Evolutionary conservation across 1,140 invertebrate species (phyloP).

Genomic region (Leptinotarsa texana): DNA sequence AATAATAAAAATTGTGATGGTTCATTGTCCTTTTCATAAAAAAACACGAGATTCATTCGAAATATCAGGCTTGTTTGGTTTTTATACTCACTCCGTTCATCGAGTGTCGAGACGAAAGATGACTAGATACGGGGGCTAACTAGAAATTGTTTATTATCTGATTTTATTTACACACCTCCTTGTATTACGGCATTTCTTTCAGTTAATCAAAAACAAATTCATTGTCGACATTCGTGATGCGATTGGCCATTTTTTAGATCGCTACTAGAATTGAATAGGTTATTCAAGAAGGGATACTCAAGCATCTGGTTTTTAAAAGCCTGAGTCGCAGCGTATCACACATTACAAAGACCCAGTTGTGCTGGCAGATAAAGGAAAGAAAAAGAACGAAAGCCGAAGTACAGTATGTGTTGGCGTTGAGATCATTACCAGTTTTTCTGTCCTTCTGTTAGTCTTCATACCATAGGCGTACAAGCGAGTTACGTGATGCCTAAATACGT

Average conservation of each 20-base stretch:
- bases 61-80: too few species aligned
- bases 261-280: constrained; percentile 20
- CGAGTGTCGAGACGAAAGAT: too few species aligned
- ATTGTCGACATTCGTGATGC: not conserved
- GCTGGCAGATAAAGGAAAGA: constrained; percentile 2
- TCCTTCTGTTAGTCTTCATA: not conserved
- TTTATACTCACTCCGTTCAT: too few species aligned
- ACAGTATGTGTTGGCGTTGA: constrained; percentile 11
- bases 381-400: not conserved
- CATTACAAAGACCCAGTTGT: constrained; percentile 11
- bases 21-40: too few species aligned
- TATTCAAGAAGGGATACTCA: not conserved
- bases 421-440: constrained; percentile 3
- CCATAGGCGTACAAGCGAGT: not conserved
- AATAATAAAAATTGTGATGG: too few species aligned
- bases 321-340: constrained; percentile 1
- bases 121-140: too few species aligned
- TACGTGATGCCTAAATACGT: too few species aligned
- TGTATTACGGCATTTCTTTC: not conserved
- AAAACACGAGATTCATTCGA: too few species aligned
- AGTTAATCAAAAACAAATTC: not conserved
- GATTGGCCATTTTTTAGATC: not conserved
- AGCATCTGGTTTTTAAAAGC: constrained; percentile 17
- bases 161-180: not conserved
- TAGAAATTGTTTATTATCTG: too few species aligned